Evolutionary conservation across 1,140 invertebrate species (phyloP).

Genomic region (Lordiphosa collinella): DNA sequence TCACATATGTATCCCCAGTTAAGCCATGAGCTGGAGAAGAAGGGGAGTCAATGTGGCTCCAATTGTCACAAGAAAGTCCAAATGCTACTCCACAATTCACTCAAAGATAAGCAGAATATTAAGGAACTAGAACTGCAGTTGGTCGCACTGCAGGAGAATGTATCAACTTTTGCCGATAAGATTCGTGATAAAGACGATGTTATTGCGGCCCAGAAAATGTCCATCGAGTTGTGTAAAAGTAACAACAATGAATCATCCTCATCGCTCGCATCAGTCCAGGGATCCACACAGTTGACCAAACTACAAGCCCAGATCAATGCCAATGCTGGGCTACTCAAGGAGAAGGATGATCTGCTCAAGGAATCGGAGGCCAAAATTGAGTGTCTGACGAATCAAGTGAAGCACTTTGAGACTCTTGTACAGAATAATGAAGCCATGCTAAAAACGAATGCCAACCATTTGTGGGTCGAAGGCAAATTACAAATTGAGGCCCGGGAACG

Average conservation of each 20-base stretch:
- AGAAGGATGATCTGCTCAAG: not conserved
- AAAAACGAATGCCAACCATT: not conserved
- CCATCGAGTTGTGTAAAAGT: constrained; percentile 3
- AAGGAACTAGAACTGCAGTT: constrained; percentile 3
- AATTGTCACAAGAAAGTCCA: not conserved
- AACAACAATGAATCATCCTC: not conserved
- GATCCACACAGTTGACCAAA: not conserved
- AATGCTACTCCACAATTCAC: not conserved
- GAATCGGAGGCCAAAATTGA: not conserved
- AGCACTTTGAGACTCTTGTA: not conserved
- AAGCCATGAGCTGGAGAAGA: not conserved
- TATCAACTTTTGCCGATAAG: constrained; percentile 4
- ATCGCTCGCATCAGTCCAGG: not conserved
- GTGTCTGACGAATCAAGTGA: not conserved
- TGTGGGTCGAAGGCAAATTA: not conserved
- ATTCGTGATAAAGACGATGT: constrained; percentile 7
- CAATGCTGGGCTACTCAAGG: not conserved
- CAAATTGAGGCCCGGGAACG: not conserved
- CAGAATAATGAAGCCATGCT: not conserved
- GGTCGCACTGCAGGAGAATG: not conserved
- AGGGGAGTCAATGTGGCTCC: not conserved
- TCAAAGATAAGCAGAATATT: not conserved
- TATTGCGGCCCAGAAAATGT: not conserved
- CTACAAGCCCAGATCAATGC: not conserved
- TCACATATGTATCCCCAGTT: too few species aligned